phyloP scores from a whole-genome alignment of 1,140 invertebrate species.

The Drosophila parvula region DNA sequence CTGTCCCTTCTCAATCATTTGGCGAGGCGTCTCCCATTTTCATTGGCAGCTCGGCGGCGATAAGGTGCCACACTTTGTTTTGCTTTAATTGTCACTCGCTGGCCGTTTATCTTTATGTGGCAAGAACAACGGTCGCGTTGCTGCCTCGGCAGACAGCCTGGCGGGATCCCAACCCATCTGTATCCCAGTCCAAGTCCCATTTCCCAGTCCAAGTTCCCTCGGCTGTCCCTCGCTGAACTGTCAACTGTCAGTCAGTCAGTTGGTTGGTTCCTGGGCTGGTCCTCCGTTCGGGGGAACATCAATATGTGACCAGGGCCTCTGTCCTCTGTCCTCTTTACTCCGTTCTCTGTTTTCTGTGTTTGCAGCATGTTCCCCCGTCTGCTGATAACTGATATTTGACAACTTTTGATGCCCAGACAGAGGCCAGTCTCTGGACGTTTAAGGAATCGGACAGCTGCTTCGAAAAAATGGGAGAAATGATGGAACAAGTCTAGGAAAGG shows the following conservation, averaged over 20 bases:
- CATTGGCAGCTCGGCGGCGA: conserved; percentile 51
- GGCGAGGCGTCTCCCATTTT: conserved; percentile 21
- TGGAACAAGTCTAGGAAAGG: conserved; percentile 34
- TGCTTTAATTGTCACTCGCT: conserved; percentile 77
- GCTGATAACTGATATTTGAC: conserved; percentile 82
- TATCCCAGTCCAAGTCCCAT: conserved; percentile 4
- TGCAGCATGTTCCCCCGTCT: conserved; percentile 71
- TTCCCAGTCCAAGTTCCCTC: conserved; percentile 16
- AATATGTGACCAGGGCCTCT: conserved; percentile 51
- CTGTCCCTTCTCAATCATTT: conserved; percentile 50
- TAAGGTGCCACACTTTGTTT: conserved; percentile 70
- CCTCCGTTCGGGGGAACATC: conserved; percentile 55
- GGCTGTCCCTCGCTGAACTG: conserved; percentile 69
- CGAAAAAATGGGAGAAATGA: conserved; percentile 3
- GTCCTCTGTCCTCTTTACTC: conserved; percentile 7
- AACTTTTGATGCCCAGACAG: conserved; percentile 80
- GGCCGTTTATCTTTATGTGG: conserved; percentile 66
- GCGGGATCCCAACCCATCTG: conserved; percentile 31
- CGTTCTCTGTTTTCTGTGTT: conserved; percentile 38
- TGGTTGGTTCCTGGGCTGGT: conserved; percentile 23
- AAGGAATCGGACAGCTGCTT: conserved; percentile 76
- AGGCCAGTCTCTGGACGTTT: conserved; percentile 59
- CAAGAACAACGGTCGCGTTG: conserved; percentile 40
- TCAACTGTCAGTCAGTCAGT: conserved; percentile 79
- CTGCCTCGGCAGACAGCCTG: conserved; percentile 66